Conservation (phyloP, 2,888 invertebrate genomes). For the Hipparchia semele region DNA sequence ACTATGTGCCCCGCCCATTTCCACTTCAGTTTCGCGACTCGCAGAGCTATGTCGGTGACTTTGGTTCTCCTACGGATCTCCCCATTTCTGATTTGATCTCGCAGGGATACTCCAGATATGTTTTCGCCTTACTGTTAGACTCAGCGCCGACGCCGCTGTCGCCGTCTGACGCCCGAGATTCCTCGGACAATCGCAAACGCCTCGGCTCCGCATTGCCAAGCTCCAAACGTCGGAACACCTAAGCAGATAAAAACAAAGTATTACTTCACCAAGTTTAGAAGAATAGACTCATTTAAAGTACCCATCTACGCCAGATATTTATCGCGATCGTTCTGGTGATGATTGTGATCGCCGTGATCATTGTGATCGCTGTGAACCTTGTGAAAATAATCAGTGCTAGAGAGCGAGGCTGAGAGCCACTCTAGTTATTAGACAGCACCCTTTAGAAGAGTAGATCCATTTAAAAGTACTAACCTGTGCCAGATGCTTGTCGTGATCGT, state of each 20-base stretch:
- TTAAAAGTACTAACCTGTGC: conserved; percentile 44
- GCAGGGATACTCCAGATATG: no score
- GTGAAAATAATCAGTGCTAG: no score
- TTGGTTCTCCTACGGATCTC: no score
- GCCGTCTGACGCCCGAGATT: conserved; percentile 91
- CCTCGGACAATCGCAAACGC: conserved; percentile 83
- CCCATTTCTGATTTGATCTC: no score
- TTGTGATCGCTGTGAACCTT: neutral
- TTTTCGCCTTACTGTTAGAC: conserved; percentile 72
- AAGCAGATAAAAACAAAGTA: conserved; percentile 6
- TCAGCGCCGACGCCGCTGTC: conserved; percentile 95
- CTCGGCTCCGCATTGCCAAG: conserved; percentile 53
- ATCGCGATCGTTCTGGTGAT: conserved; percentile 44
- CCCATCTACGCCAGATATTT: conserved; percentile 31
- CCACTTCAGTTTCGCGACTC: no score
- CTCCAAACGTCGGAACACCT: conserved; percentile 64
- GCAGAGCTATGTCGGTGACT: no score
- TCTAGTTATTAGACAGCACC: neutral
- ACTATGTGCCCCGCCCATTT: no score
- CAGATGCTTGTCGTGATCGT: conserved; percentile 45
- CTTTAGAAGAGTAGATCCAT: neutral
- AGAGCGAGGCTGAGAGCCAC: no score
- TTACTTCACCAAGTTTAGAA: neutral
- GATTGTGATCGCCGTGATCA: conserved; percentile 29
- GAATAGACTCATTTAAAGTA: no score